Base-by-base conservation (phyloP, 1,140 invertebrate species). In the Atta cephalotes region DNA sequence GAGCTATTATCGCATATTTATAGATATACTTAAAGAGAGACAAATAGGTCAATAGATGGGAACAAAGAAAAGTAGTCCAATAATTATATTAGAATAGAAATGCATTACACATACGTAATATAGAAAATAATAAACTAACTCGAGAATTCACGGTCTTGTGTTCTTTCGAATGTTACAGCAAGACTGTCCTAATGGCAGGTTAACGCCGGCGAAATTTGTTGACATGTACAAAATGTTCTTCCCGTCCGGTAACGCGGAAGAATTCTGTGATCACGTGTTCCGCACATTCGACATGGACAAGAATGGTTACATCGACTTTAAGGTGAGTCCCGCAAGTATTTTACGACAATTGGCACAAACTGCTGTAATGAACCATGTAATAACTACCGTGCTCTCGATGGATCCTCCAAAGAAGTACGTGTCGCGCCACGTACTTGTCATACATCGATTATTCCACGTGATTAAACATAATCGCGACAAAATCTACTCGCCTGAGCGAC, bases 141-240 rank as follows among this genome's bases (percentile, higher is more conserved):
- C 21, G 12, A 28, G 4, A 65, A 63, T 60, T 81, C 0, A 82
- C 10, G 21, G 60, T 72, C 14, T 39, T 7, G 16, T 10, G 1
- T n/a, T 53, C 25, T 18, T 58, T 39, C 14, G n/a, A 77, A 53
- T 77, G 78, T 91, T 97, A 88, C 97, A 99, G 99, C 98, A 99
- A 98, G 99, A 99, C 96, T 99, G 99, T 96, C 99, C 99, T 18
- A 99, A 99, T 95, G 99, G 99, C 85, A 97, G 98, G 94, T 96
- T 99, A 92, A 99, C 99, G 63, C 98, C 99, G 74, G 98, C 98
- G 78, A 99, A 99, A 96, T 99, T 99, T 95, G 98, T 99, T 92
- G 99, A 99, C 96, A 99, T 99, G 97, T 99, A 99, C 96, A 99
- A 99, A 97, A 98, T 98, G 98, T 99, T 99, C 96, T 99, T 99